Evolutionary conservation across 2,113 vertebrate genomes (phyloP).

Genomic region (Poecile atricapillus): DNA sequence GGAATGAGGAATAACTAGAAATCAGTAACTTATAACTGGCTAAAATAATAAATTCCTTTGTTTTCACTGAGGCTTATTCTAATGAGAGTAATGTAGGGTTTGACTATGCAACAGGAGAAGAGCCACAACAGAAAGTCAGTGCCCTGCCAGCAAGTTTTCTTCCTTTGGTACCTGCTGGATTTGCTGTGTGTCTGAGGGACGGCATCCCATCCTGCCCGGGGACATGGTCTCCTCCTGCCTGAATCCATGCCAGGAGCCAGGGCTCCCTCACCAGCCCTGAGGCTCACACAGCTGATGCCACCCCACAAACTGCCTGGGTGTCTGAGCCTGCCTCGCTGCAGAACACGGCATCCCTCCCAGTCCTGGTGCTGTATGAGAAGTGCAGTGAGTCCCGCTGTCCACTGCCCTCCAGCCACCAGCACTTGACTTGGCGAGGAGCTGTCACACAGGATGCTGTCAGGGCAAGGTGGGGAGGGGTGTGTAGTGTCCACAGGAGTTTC

Average conservation of each 20-base stretch:
- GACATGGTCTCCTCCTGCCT: rapidly evolving
- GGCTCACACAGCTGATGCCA: not conserved
- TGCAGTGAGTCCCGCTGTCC: not conserved
- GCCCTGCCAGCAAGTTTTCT: not conserved
- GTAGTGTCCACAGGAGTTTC: not conserved
- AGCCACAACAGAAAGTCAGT: not conserved
- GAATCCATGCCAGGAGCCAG: not conserved
- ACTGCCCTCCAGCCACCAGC: not conserved
- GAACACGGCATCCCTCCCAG: rapidly evolving
- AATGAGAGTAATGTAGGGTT: not conserved
- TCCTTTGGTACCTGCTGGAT: not conserved
- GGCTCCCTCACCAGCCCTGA: not conserved
- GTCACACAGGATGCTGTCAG: not conserved
- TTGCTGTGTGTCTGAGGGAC: not conserved
- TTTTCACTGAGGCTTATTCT: not conserved
- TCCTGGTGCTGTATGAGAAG: rapidly evolving
- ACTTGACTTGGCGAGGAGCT: rapidly evolving
- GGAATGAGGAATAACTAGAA: not conserved
- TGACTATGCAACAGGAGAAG: not conserved
- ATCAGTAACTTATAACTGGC: not conserved
- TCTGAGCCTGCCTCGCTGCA: not conserved
- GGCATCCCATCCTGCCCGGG: rapidly evolving
- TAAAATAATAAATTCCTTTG: not conserved
- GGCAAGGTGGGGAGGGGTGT: not conserved
- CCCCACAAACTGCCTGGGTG: not conserved